These are phyloP conservation scores for Amazona guildingii DNA, from an alignment of 2,113 vertebrate species.

Conservation along the genomic window DNA sequence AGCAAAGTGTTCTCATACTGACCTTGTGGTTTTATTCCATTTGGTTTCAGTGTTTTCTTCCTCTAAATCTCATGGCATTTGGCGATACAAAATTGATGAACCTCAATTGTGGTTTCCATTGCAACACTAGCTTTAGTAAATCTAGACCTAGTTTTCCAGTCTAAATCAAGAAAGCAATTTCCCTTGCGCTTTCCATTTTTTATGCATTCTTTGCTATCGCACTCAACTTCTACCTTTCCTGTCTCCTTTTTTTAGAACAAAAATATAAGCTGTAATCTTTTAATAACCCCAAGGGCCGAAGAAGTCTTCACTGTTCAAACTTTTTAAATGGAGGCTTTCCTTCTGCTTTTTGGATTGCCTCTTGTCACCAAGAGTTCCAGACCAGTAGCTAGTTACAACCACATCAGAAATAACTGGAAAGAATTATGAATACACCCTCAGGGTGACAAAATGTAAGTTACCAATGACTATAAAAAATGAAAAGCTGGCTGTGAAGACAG, in stretches of 20 bases:
- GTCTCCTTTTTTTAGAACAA: neutral
- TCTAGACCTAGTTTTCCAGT: neutral
- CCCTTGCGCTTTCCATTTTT: neutral
- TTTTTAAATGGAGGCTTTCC: neutral
- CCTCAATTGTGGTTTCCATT: neutral
- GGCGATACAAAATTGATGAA: neutral
- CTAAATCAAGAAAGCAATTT: constrained; percentile 14
- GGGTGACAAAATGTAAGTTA: neutral
- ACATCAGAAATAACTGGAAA: neutral
- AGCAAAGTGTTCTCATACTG: neutral
- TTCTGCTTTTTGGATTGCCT: neutral
- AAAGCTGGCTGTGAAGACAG: neutral
- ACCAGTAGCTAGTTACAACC: neutral
- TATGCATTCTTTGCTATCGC: neutral
- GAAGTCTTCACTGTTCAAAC: neutral
- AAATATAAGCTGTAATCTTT: neutral
- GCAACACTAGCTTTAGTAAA: neutral
- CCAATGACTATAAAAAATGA: neutral
- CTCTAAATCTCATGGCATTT: neutral
- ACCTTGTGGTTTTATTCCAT: neutral
- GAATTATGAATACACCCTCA: neutral
- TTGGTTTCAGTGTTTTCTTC: neutral
- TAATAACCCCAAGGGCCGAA: neutral
- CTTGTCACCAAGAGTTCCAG: neutral
- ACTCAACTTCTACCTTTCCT: neutral